phyloP scores from a whole-genome alignment of 1,140 invertebrate species.

The Ips nitidus region DNA sequence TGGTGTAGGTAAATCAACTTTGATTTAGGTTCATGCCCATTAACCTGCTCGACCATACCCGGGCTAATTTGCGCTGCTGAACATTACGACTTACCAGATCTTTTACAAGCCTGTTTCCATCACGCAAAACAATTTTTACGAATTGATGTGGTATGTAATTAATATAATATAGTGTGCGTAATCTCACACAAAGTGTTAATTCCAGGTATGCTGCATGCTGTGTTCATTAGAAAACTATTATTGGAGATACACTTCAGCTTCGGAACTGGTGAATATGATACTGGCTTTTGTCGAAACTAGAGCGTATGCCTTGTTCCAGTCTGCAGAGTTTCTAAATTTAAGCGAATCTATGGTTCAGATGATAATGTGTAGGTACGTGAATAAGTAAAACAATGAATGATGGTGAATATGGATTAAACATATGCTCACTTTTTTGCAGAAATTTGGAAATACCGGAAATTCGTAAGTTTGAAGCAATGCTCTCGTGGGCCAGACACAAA shows the following conservation, averaged over 20 bases:
- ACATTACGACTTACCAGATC: conserved; percentile 90
- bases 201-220: conserved; percentile 85
- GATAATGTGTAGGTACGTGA: conserved; percentile 75
- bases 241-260: conserved; percentile 92
- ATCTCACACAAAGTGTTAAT: conserved; percentile 29
- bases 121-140: conserved; percentile 91
- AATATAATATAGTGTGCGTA: background rate
- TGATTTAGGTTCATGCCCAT: conserved; percentile 73
- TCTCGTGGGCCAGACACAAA: conserved; percentile 83
- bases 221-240: conserved; percentile 92
- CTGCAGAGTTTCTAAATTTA: conserved; percentile 78
- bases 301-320: conserved; percentile 80
- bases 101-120: conserved; percentile 92
- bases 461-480: conserved; percentile 92
- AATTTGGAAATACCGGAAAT: conserved; percentile 85
- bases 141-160: conserved; percentile 76
- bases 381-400: conserved; percentile 5
- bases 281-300: conserved; percentile 85
- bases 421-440: conserved; percentile 44
- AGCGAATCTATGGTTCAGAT: conserved; percentile 94
- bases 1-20: background rate
- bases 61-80: conserved; percentile 92
- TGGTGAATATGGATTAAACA: background rate
- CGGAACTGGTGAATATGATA: conserved; percentile 92
- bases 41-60: conserved; percentile 89